Conservation (phyloP, 2,113 vertebrate genomes). For the Mirounga angustirostris region DNA sequence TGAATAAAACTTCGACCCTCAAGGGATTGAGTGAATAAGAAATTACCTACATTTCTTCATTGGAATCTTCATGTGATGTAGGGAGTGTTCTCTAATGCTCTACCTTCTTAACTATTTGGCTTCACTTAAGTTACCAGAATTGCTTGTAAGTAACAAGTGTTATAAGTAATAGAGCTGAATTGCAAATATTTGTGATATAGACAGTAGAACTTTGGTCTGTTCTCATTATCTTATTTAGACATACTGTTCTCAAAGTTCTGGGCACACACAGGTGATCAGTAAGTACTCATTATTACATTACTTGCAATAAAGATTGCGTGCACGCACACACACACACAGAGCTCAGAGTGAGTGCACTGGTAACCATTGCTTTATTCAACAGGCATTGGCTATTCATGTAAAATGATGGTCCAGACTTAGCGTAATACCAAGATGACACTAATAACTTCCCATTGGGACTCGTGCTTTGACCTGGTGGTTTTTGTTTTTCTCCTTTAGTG, state of each 20-base stretch:
- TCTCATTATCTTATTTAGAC: neutral
- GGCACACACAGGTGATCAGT: conserved; percentile 17
- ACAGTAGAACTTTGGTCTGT: neutral
- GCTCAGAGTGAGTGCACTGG: neutral
- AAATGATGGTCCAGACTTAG: neutral
- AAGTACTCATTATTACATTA: neutral
- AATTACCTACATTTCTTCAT: neutral
- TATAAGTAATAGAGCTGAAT: neutral
- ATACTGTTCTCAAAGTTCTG: neutral
- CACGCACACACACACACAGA: too few species aligned
- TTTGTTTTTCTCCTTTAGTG: conserved; percentile 50
- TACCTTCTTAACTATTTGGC: neutral
- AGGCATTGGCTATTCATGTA: conserved; percentile 8
- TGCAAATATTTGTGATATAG: neutral
- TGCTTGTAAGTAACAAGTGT: neutral
- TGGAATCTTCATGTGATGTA: neutral
- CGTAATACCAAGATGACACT: conserved; percentile 32
- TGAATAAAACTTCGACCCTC: neutral
- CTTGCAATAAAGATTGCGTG: neutral
- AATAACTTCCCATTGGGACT: conserved; percentile 73
- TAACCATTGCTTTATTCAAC: neutral
- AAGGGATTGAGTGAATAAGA: neutral
- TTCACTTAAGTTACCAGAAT: neutral
- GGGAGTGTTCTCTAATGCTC: neutral
- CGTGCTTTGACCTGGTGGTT: conserved; percentile 64